Conservation (phyloP, 2,888 invertebrate species). For the Oxytorus armatus region DNA sequence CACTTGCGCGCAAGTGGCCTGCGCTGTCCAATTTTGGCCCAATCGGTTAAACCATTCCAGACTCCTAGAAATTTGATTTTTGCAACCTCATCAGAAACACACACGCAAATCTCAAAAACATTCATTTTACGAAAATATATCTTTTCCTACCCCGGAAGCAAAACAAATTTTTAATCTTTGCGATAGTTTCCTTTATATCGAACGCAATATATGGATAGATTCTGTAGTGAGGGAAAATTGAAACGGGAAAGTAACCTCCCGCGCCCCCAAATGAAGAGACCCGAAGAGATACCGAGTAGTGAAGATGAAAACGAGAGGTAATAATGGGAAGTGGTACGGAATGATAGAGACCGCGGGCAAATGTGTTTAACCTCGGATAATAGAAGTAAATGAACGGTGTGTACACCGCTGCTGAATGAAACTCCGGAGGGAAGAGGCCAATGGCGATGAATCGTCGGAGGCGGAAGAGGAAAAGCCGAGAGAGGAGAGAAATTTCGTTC, state of each 20-base stretch:
- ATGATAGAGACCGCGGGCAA: constrained; percentile 74
- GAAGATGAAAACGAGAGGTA: constrained; percentile 67
- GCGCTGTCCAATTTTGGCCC: too few relatives aligned
- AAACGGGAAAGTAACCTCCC: constrained; percentile 6
- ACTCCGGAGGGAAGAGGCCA: constrained; percentile 70
- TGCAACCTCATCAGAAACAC: too few relatives aligned
- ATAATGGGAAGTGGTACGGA: constrained; percentile 73
- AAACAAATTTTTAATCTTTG: background rate
- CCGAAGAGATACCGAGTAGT: constrained; percentile 42
- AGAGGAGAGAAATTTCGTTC: constrained; percentile 67
- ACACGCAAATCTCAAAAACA: too few relatives aligned
- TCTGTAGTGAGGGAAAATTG: constrained; percentile 56
- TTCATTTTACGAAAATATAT: too few relatives aligned
- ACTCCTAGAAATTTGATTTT: too few relatives aligned
- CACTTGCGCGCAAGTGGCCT: too few relatives aligned
- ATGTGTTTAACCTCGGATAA: constrained; percentile 81
- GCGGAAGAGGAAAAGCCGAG: constrained; percentile 62
- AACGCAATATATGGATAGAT: background rate
- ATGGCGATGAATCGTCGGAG: constrained; percentile 72
- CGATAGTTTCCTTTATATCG: background rate
- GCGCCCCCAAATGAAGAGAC: background rate
- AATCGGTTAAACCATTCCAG: too few relatives aligned
- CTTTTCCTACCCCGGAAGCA: too few relatives aligned
- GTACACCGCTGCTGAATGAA: constrained; percentile 72
- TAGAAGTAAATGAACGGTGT: constrained; percentile 81